These are phyloP conservation scores for Mesorhabditis spiculigera DNA, from an alignment of 2,888 invertebrate species.

Conservation along the genomic window DNA sequence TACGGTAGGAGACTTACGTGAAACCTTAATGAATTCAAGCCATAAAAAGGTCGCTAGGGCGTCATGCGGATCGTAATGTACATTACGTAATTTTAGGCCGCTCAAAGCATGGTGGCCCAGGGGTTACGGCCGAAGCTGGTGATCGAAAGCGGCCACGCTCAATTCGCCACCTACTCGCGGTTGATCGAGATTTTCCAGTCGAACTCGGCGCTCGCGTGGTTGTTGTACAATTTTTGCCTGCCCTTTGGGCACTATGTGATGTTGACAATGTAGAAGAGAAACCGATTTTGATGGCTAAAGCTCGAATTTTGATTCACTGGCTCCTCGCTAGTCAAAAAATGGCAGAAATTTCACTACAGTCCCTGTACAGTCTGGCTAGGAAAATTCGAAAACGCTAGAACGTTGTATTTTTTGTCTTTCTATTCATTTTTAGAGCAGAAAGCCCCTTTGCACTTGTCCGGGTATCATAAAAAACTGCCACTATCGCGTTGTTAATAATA, in stretches of 20 bases:
- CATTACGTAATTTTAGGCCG: background rate
- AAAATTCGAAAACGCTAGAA: too few species aligned
- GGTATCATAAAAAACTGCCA: too few species aligned
- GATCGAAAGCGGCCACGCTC: background rate
- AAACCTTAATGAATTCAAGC: too few species aligned
- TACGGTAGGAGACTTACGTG: background rate
- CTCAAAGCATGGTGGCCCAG: background rate
- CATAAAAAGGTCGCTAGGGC: too few species aligned
- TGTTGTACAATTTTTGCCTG: background rate
- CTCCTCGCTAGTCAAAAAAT: too few species aligned
- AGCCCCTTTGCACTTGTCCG: too few species aligned
- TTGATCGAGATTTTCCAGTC: conserved; percentile 1
- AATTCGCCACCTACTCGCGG: conserved; percentile 1
- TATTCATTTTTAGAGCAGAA: too few species aligned
- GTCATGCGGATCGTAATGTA: too few species aligned
- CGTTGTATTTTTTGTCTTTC: too few species aligned
- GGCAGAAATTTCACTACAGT: too few species aligned
- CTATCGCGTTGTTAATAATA: too few species aligned
- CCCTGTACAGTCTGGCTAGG: too few species aligned
- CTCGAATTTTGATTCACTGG: background rate
- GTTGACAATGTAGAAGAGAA: background rate
- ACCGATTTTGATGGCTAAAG: background rate
- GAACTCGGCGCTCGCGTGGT: background rate
- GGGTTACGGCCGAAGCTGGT: background rate
- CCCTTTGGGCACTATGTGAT: conserved; percentile 1